A percentile compares a stretch with the other conserved stretches of the same genome.
phyloP scores from a whole-genome alignment of 2,888 invertebrate genomes.

The Trissolcus japonicus region DNA sequence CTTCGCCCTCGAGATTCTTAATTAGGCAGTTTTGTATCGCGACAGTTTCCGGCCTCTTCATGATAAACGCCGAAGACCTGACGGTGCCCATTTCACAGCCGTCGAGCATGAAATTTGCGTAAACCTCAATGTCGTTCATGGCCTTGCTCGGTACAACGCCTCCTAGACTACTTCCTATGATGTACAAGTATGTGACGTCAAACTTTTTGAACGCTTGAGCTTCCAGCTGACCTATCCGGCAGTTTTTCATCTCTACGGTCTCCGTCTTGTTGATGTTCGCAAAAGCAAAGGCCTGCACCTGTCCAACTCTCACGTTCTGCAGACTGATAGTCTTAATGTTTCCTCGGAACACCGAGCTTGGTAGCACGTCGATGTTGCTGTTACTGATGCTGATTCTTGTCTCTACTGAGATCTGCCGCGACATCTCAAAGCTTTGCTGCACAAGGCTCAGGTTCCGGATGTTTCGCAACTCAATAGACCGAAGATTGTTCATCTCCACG shows the following conservation, averaged over 20 bases:
- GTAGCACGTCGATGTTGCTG: constrained; percentile 75
- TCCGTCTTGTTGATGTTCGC: constrained; percentile 83
- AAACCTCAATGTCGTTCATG: constrained; percentile 85
- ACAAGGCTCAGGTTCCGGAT: constrained; percentile 81
- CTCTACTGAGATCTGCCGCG: constrained; percentile 60
- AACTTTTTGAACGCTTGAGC: constrained; percentile 89
- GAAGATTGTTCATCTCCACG: constrained; percentile 80
- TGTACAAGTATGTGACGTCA: constrained; percentile 81
- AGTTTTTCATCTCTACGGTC: constrained; percentile 81
- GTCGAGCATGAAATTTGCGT: constrained; percentile 81
- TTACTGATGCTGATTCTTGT: constrained; percentile 75
- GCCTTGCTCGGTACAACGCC: constrained; percentile 82
- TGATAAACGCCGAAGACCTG: constrained; percentile 83
- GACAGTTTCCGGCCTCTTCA: constrained; percentile 81
- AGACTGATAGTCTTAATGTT: constrained; percentile 83
- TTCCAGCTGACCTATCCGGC: constrained; percentile 80
- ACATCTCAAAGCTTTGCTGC: constrained; percentile 70
- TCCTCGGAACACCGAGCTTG: constrained; percentile 82
- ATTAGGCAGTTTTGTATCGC: constrained; percentile 80
- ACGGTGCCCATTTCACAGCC: constrained; percentile 82
- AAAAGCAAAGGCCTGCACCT: constrained; percentile 84
- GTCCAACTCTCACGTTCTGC: constrained; percentile 80
- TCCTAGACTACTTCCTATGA: constrained; percentile 80
- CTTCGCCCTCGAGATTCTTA: constrained; percentile 81
- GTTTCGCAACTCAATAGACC: constrained; percentile 81